phyloP scores from a whole-genome alignment of 2,888 invertebrate genomes.

The Pachycephus smyrnensis region DNA sequence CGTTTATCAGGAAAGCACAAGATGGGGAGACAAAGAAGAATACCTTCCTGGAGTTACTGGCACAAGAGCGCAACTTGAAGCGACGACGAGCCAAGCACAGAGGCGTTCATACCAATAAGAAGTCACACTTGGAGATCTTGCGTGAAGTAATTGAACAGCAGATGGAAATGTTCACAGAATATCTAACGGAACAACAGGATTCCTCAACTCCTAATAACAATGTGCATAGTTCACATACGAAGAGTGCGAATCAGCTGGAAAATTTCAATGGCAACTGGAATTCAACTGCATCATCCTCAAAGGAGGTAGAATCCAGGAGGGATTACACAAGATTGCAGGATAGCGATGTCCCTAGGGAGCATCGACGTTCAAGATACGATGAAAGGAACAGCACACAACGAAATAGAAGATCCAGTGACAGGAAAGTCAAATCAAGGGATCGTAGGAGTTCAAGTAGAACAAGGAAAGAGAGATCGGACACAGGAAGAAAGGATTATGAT shows the following conservation, averaged over 20 bases:
- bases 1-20: slow-evolving; percentile 35
- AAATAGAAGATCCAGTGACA: neutral
- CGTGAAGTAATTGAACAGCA: slow-evolving; percentile 63
- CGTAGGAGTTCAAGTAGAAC: neutral
- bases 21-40: slow-evolving; percentile 19
- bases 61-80: slow-evolving; percentile 61
- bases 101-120: slow-evolving; percentile 64
- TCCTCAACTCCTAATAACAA: slow-evolving; percentile 2
- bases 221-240: slow-evolving; percentile 37
- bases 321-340: neutral
- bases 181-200: slow-evolving; percentile 34
- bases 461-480: neutral
- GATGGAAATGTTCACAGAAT: slow-evolving; percentile 60
- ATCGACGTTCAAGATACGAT: neutral
- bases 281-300: neutral
- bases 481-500: neutral
- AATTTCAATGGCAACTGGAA: neutral
- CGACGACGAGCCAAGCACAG: slow-evolving; percentile 59
- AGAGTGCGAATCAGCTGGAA: slow-evolving; percentile 34
- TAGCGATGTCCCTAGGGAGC: neutral
- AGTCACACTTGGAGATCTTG: slow-evolving; percentile 59
- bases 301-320: neutral
- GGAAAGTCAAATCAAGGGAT: neutral
- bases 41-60: slow-evolving; percentile 52
- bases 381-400: neutral